Evolutionary conservation across 1,140 invertebrate genomes (phyloP).

Genomic region (Sinella curviseta): DNA sequence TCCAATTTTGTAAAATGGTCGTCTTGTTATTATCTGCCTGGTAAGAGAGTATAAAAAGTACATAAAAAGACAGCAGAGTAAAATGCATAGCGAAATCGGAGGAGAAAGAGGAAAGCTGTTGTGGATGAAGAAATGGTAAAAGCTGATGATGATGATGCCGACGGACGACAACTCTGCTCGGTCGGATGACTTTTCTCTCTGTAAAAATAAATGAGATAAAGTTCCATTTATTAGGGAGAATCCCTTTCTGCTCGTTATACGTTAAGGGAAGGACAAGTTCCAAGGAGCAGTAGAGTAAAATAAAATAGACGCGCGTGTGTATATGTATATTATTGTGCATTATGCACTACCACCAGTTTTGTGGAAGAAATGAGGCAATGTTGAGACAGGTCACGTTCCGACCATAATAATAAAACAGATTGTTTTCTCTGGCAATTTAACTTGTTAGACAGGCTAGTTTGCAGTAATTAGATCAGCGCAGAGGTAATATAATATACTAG

Average conservation of each 20-base stretch:
- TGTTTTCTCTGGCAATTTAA: neutral
- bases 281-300: too few species aligned
- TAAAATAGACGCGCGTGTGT: too few species aligned
- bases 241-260: conserved; percentile 15
- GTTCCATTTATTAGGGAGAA: conserved; percentile 26
- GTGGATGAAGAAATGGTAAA: too few species aligned
- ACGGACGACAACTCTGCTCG: too few species aligned
- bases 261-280: neutral
- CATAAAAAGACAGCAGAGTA: neutral
- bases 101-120: too few species aligned
- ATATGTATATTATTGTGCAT: too few species aligned
- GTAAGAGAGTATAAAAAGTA: conserved; percentile 1
- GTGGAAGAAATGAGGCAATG: neutral
- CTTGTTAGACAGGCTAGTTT: neutral
- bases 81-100: too few species aligned
- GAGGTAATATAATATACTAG: neutral
- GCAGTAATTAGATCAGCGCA: neutral
- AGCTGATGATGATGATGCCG: too few species aligned
- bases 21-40: neutral
- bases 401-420: neutral
- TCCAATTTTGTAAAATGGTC: conserved; percentile 17
- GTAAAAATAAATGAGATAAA: conserved; percentile 23
- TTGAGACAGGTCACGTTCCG: conserved; percentile 13
- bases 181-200: too few species aligned
- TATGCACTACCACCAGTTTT: neutral